Conservation (phyloP, 2,113 vertebrate species). For the Actenoides hombroni region DNA sequence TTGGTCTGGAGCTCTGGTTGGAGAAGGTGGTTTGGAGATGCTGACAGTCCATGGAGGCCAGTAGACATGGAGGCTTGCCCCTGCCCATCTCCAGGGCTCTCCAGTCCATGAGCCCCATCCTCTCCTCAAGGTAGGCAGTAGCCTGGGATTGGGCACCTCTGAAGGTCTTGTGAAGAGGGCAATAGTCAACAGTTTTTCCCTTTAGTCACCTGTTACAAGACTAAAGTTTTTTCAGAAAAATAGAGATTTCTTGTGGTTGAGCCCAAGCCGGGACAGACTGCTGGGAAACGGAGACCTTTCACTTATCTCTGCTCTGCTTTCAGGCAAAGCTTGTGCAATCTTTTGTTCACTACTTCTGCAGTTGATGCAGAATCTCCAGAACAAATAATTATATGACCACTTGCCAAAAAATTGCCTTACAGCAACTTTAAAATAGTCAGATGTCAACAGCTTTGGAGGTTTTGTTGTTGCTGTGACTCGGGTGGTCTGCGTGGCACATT, state of each 20-base stretch:
- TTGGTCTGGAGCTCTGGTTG: background rate
- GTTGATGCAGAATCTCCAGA: background rate
- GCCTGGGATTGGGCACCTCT: background rate
- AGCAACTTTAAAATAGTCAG: background rate
- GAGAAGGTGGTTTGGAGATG: background rate
- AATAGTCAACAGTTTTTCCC: background rate
- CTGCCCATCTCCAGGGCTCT: background rate
- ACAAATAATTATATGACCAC: background rate
- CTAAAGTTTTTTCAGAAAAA: background rate
- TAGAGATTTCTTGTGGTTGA: background rate
- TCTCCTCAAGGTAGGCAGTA: background rate
- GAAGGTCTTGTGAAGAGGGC: background rate
- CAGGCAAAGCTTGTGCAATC: background rate
- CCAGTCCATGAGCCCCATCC: background rate
- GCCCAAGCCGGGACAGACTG: background rate
- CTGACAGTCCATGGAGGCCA: background rate
- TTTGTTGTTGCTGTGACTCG: conserved; percentile 5
- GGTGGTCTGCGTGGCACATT: background rate
- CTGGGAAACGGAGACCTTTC: background rate
- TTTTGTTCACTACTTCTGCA: background rate
- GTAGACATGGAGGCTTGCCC: background rate
- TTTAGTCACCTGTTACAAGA: background rate
- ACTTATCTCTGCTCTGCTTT: background rate
- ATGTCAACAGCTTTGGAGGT: background rate
- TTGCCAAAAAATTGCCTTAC: conserved; percentile 1